Conservation (phyloP, 2,113 vertebrate genomes). For the Benitochromis conjunctus region DNA sequence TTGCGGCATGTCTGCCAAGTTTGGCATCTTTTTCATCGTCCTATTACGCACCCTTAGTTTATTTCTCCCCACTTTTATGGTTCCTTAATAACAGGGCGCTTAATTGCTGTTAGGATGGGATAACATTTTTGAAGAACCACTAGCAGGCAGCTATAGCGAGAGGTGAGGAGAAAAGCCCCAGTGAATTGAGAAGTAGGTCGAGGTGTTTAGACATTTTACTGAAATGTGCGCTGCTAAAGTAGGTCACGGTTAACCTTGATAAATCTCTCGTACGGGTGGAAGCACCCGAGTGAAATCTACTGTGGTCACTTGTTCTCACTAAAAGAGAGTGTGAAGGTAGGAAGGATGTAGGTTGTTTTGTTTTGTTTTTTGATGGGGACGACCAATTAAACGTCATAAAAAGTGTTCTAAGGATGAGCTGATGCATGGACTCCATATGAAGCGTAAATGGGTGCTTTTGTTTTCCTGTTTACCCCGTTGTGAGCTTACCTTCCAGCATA, state of each 20-base stretch:
- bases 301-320: neutral
- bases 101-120: neutral
- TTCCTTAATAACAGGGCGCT: neutral
- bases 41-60: neutral
- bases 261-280: slow-evolving; percentile 13
- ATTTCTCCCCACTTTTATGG: neutral
- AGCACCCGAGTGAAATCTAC: neutral
- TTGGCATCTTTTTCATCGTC: neutral
- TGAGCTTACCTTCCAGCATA: neutral
- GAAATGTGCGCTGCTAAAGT: slow-evolving; percentile 49
- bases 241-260: slow-evolving; percentile 57
- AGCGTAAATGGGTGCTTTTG: neutral
- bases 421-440: neutral
- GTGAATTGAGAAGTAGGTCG: slow-evolving; percentile 49
- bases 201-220: slow-evolving; percentile 34
- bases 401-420: neutral
- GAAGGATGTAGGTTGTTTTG: neutral
- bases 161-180: slow-evolving; percentile 1
- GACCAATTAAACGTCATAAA: neutral
- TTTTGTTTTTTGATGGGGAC: neutral
- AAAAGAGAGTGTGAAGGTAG: neutral
- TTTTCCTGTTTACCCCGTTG: neutral
- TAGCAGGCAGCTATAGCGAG: neutral
- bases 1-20: neutral
- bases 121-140: neutral